A percentile compares a stretch with the other conserved stretches of the same genome.
Conservation (phyloP, 2,113 vertebrate species). For the Microtus richardsoni region DNA sequence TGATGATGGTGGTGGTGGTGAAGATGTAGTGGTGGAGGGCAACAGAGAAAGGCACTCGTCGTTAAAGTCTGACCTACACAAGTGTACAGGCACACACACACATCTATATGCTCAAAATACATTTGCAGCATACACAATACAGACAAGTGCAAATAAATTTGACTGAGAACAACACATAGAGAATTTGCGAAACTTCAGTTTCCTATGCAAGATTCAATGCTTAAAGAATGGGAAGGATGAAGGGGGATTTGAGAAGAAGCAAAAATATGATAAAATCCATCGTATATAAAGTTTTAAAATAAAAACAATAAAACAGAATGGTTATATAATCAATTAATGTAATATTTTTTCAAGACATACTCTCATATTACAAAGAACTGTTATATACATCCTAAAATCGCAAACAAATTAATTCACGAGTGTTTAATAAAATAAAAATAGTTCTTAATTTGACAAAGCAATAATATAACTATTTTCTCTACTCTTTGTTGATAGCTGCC, state of each 20-base stretch:
- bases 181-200: neutral
- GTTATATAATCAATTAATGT: neutral
- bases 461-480: neutral
- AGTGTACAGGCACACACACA: neutral
- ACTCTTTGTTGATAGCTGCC: neutral
- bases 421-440: constrained; percentile 7
- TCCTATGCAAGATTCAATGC: neutral
- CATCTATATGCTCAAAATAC: neutral
- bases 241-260: neutral
- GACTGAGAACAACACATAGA: neutral
- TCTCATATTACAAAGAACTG: neutral
- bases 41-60: too few relatives aligned
- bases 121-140: neutral
- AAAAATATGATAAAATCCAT: neutral
- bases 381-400: neutral
- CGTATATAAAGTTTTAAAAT: neutral
- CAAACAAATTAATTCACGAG: neutral
- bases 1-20: neutral
- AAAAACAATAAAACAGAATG: neutral
- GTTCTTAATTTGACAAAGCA: neutral
- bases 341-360: neutral
- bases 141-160: neutral
- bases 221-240: neutral
- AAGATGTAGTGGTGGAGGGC: neutral
- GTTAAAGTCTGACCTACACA: neutral